Base-by-base conservation (phyloP, 2,888 invertebrate genomes). In the Dasypogon diadema region DNA sequence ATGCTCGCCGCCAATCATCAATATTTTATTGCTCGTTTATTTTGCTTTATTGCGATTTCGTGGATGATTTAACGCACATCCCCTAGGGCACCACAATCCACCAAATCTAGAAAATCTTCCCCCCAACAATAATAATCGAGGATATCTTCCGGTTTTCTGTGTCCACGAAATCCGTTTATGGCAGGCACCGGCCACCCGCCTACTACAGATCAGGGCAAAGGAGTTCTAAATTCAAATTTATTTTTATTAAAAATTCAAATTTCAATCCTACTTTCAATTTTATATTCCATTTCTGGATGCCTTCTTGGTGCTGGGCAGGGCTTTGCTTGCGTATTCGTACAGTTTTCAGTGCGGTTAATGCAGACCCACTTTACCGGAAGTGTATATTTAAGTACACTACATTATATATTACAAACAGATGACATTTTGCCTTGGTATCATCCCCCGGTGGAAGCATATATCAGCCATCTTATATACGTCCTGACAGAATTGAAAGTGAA, bases 1-100 rank as follows among this genome's bases (percentile, higher is more conserved):
- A 16, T 60, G 60, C 14, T 37, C 37, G 8, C n/a, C 34, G 60
- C 34, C 60, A 60, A 60, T 60, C 60, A 37, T 60, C 37, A 60
- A 37, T 18, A 60, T 18, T 60, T 60, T 60, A 60, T n/a, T 60
- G 60, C 60, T 37, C 60, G 60, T 16, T n/a, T 21, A 60, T 60
- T 37, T 42, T 60, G 37, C 37, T 60, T 37, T 37, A 60, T 37
- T 60, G 21, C 37, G 16, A 37, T 18, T 37, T 37, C 10, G 21
- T 34, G 60, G 34, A 37, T 34, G 16, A 60, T 60, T 34, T 37
- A 16, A 21, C 24, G 60, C 21, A 16, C 10, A 21, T 16, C 1
- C 37, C 21, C 21, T 18, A 3, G 21, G 18, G 34, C 2, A 8
- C 30, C 5, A 60, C 37, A 60, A 34, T 37, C 16, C 12, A 30